Conservation (phyloP, 2,797 vertebrate species). For the Lagorchestes hirsutus region DNA sequence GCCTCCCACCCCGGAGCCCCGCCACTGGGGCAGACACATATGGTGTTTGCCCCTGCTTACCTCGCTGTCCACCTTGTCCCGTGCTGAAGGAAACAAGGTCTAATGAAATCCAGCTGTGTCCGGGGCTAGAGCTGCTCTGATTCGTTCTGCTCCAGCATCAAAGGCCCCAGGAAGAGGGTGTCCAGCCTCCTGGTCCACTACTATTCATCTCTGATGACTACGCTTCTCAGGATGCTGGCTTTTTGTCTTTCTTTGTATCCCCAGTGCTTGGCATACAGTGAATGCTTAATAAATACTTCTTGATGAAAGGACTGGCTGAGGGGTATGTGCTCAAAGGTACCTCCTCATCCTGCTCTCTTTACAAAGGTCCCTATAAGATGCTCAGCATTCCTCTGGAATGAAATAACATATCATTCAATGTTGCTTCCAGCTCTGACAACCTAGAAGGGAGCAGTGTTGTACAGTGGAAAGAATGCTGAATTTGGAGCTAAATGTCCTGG, state of each 20-base stretch:
- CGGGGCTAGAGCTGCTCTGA: slow-evolving; percentile 74
- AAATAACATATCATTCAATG: background rate
- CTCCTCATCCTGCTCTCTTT: background rate
- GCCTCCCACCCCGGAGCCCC: background rate
- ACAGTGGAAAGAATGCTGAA: background rate
- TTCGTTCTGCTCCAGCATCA: slow-evolving; percentile 86
- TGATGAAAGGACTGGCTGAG: background rate
- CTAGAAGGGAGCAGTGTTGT: background rate
- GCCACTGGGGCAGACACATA: slow-evolving; percentile 67
- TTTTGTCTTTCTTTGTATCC: slow-evolving; percentile 17
- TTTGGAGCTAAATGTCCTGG: background rate
- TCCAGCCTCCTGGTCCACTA: slow-evolving; percentile 82
- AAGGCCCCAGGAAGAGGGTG: slow-evolving; percentile 80
- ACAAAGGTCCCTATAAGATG: background rate
- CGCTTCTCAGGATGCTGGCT: slow-evolving; percentile 58
- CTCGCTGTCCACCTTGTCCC: slow-evolving; percentile 72
- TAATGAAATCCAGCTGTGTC: slow-evolving; percentile 85
- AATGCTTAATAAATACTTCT: background rate
- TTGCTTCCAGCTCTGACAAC: background rate
- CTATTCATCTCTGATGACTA: slow-evolving; percentile 80
- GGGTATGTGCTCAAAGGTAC: background rate
- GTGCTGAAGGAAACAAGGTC: slow-evolving; percentile 77
- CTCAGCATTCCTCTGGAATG: background rate
- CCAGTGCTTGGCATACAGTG: background rate
- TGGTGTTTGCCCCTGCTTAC: slow-evolving; percentile 78